phyloP scores from a whole-genome alignment of 1,140 invertebrate genomes.

The Plodia interpunctella region DNA sequence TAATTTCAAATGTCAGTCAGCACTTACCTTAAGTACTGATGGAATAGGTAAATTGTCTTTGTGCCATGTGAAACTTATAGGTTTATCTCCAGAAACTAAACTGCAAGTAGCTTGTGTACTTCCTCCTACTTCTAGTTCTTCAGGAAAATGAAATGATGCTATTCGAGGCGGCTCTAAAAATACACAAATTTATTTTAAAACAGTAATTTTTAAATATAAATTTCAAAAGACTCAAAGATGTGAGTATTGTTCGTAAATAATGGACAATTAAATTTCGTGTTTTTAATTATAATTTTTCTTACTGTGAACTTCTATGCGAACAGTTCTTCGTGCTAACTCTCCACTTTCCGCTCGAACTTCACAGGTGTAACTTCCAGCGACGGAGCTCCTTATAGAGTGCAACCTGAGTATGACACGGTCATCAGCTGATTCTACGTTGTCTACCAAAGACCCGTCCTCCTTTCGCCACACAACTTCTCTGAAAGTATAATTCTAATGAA shows the following conservation, averaged over 20 bases:
- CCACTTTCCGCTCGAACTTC: conserved; percentile 66
- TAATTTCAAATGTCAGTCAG: too few relatives aligned
- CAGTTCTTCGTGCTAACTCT: conserved; percentile 61
- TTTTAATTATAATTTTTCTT: conserved; percentile 27
- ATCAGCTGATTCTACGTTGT: conserved; percentile 45
- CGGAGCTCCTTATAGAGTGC: conserved; percentile 44
- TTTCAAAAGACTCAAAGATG: too few relatives aligned
- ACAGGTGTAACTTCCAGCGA: conserved; percentile 62
- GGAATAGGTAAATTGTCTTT: conserved; percentile 70
- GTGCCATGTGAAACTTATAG: conserved; percentile 68
- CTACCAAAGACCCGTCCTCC: conserved; percentile 59
- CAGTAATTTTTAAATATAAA: too few relatives aligned
- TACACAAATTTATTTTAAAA: conserved; percentile 12
- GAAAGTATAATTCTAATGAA: conserved; percentile 21
- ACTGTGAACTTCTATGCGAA: conserved; percentile 69
- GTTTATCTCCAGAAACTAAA: conserved; percentile 67
- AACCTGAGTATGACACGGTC: conserved; percentile 56
- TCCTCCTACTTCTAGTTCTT: conserved; percentile 70
- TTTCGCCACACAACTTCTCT: conserved; percentile 66
- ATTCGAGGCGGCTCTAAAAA: conserved; percentile 65
- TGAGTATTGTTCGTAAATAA: too few relatives aligned
- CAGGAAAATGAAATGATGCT: conserved; percentile 63
- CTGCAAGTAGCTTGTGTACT: conserved; percentile 71
- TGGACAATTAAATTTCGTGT: neutral
- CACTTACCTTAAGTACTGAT: conserved; percentile 54